A percentile compares a stretch with the other conserved stretches of the same genome.
These are phyloP conservation scores for Congeria kusceri DNA, from an alignment of 2,888 invertebrate species.

Conservation along the genomic window DNA sequence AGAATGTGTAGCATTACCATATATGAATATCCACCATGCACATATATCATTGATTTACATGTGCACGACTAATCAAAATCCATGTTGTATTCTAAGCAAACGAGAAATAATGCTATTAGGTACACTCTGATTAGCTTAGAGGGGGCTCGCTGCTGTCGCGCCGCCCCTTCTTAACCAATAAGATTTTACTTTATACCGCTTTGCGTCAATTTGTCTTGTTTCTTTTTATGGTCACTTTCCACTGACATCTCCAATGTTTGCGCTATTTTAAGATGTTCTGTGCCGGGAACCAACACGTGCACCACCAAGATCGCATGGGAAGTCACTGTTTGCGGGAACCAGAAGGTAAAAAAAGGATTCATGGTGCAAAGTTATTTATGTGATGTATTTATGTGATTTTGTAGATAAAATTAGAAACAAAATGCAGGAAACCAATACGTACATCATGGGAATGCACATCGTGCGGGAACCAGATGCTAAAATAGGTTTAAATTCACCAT, in stretches of 20 bases:
- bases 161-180: no score
- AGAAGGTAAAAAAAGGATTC: conserved; percentile 20
- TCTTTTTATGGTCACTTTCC: neutral
- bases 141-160: no score
- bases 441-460: neutral
- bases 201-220: no score
- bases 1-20: no score
- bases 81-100: no score
- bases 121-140: no score
- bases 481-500: no score
- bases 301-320: conserved; percentile 24
- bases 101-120: no score
- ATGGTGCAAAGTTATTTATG: neutral
- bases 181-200: no score
- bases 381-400: neutral
- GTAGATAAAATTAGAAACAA: neutral
- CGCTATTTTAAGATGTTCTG: conserved; percentile 26
- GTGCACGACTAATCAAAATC: no score
- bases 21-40: no score
- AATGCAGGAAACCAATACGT: neutral
- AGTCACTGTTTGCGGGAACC: conserved; percentile 31
- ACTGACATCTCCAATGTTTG: conserved; percentile 19
- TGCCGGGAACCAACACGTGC: conserved; percentile 21
- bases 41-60: no score
- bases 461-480: neutral